phyloP scores from a whole-genome alignment of 2,888 invertebrate genomes.

The Agriopis aurantiaria region DNA sequence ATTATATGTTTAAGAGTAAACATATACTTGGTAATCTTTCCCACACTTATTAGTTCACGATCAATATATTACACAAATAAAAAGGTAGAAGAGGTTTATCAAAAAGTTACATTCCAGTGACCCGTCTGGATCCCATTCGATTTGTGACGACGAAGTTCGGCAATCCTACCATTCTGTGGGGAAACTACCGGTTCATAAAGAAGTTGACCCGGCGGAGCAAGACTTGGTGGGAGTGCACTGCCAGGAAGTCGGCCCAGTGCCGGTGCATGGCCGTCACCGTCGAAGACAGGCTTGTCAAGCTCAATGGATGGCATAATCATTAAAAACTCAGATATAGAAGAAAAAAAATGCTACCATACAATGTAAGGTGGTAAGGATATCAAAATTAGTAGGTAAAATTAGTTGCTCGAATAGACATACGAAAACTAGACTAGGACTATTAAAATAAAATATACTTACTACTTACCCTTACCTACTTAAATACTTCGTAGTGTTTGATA shows the following conservation, averaged over 20 bases:
- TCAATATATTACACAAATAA: not conserved
- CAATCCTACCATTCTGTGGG: slow-evolving; percentile 75
- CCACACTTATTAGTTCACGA: not conserved
- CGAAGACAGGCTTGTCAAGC: slow-evolving; percentile 68
- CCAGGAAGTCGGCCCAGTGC: slow-evolving; percentile 66
- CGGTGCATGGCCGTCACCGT: slow-evolving; percentile 74
- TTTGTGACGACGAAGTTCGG: slow-evolving; percentile 73
- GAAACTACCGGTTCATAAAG: slow-evolving; percentile 75
- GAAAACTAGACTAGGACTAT: no score
- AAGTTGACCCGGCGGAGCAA: slow-evolving; percentile 68
- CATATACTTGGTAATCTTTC: not conserved
- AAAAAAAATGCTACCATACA: no score
- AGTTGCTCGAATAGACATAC: no score
- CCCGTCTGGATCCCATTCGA: slow-evolving; percentile 51
- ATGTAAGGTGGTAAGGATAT: no score
- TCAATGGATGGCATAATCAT: slow-evolving; percentile 78
- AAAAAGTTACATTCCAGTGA: slow-evolving; percentile 21
- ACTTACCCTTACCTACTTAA: no score
- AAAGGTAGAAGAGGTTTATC: not conserved
- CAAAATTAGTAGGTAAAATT: no score
- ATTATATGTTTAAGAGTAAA: not conserved
- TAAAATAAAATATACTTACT: no score
- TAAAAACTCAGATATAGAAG: slow-evolving; percentile 20
- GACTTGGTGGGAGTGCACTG: slow-evolving; percentile 80
- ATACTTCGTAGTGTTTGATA: no score